Evolutionary conservation across 2,888 invertebrate species (phyloP), one percentile per base, ranked within the genome.

Genomic region (Carcina quercana): DNA sequence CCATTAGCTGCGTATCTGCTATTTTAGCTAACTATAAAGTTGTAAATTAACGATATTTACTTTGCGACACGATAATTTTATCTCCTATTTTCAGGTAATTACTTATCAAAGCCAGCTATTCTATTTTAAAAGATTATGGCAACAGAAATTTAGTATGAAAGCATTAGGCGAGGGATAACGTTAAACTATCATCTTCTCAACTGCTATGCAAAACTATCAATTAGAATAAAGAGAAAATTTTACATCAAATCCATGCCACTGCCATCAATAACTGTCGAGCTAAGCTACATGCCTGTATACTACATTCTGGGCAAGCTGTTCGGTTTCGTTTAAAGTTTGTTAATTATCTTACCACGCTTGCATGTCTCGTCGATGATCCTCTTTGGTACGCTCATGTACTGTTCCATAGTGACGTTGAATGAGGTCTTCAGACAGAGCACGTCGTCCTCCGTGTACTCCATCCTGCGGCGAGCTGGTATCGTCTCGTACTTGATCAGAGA

Each of bases 401-500:
- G 68, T 37, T 80, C 73, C 30, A 82, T 35, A 1, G 73, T 71
- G 13, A 42, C 59, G 43, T 78, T 78, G 51, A 82, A 79, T 13
- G 44, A 42, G 1, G 59, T 45, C 45, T 68, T 73, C 12, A 82
- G 62, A 35, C 82, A 82, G 1, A 80, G 49, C 38, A 59, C 74
- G 35, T 78, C 70, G 2, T 76, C 79, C 43, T 82, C 82, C 0
- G 39, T 25, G 38, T 82, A 82, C 22, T 67, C 60, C 2, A 58
- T 22, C 3, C 57, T 47, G 6, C 73, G 50, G 1, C 44, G 43
- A 1, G 53, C 47, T 2, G 82, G 80, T 26, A 80, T 51, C 2
- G 70, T 72, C 37, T 76, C 76, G 45, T 80, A 82, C 40, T 76
- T 80, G 27, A 73, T 74, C 2, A 82, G 42, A 0, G 82, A 82